Conservation (phyloP, 2,113 vertebrate genomes). For the western clawed frog (Xenopus tropicalis) region UCB_Xtro_10.0 CM004443.2:71705001-71705500, state of each 20-base stretch:
- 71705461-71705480: no score
- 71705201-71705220: slow-evolving; percentile 8
- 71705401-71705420: no score
- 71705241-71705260: neutral
- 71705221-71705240: neutral
- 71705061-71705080: slow-evolving; percentile 14
- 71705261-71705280: slow-evolving; percentile 14
- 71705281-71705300: slow-evolving; percentile 2
- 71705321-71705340: neutral
- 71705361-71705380: no score
- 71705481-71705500: no score
- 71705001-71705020: neutral
- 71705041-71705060: neutral
- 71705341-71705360: no score
- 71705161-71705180: slow-evolving; percentile 36
- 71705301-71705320: neutral
- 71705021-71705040: neutral
- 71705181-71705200: slow-evolving; percentile 13
- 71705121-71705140: slow-evolving; percentile 37
- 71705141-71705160: slow-evolving; percentile 8
- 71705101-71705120: slow-evolving; percentile 12
- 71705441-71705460: no score
- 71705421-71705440: no score
- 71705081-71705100: slow-evolving; percentile 36
- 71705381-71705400: no score